Percentiles rank a stretch among this genome's conserved stretches.
These are phyloP conservation scores for Scleropages formosus DNA, from an alignment of 2,797 vertebrate genomes.

Conservation along the genomic window DNA sequence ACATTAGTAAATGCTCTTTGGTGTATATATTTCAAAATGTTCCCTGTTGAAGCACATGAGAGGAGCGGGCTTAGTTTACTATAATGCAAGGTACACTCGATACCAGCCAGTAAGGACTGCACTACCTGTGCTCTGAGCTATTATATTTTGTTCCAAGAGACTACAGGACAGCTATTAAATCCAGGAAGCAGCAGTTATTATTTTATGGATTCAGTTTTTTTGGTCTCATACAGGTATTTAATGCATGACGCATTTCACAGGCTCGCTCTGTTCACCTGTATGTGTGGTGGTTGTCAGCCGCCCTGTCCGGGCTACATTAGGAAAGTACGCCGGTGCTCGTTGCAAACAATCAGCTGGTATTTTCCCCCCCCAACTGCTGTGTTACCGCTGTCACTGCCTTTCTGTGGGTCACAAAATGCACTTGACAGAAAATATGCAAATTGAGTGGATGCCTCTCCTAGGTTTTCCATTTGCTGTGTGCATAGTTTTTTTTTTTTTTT, in stretches of 20 bases:
- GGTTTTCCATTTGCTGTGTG: conserved; percentile 80
- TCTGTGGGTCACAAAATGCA: conserved; percentile 80
- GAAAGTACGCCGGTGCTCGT: too few relatives aligned
- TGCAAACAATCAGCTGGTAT: conserved; percentile 66
- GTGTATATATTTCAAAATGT: conserved; percentile 11
- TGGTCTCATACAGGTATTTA: neutral
- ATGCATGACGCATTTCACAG: neutral
- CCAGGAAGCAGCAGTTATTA: conserved; percentile 50
- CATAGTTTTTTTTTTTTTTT: conserved; percentile 78
- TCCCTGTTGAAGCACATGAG: neutral
- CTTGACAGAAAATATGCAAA: conserved; percentile 84
- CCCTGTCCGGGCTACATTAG: too few relatives aligned
- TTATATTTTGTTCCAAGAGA: neutral
- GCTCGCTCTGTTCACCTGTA: too few relatives aligned
- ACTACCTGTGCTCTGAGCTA: neutral
- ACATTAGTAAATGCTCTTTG: neutral
- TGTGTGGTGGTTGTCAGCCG: neutral
- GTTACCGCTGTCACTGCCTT: conserved; percentile 62
- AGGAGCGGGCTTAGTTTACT: neutral
- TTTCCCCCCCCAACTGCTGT: conserved; percentile 69
- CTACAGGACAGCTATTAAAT: too few relatives aligned
- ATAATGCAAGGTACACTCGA: conserved; percentile 4
- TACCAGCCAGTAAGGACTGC: neutral
- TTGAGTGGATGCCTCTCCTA: conserved; percentile 77
- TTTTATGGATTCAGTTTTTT: conserved; percentile 38